Percentiles rank a stretch among this genome's conserved stretches.
Evolutionary conservation across 2,888 invertebrate genomes (phyloP).

Genomic region (Holacanthella duospinosa): DNA sequence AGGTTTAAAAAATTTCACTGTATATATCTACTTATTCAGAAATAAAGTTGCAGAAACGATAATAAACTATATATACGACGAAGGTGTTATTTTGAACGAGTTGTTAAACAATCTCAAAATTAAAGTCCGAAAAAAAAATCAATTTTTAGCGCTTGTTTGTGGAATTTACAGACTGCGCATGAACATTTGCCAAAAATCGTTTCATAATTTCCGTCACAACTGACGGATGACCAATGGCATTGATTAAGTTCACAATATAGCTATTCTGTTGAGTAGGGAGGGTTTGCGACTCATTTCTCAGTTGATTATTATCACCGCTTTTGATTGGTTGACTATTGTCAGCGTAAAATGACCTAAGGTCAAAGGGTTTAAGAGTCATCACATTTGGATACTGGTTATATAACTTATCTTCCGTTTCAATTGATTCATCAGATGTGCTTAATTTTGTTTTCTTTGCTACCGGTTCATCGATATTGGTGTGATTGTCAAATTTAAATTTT

Average conservation of each 20-base stretch:
- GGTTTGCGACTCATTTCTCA: no score
- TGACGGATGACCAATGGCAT: slow-evolving; percentile 30
- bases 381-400: background rate
- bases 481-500: background rate
- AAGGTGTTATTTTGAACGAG: no score
- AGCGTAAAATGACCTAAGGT: background rate
- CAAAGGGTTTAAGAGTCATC: background rate
- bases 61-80: no score
- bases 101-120: no score
- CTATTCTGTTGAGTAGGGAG: no score
- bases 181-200: slow-evolving; percentile 25
- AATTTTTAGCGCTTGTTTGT: no score
- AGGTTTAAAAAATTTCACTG: no score
- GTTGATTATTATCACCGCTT: background rate
- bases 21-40: no score
- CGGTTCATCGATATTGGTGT: background rate
- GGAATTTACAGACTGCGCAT: no score
- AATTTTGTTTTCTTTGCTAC: background rate
- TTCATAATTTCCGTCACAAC: slow-evolving; percentile 25
- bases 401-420: background rate
- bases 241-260: slow-evolving; percentile 24
- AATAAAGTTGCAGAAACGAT: no score
- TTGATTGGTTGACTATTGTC: background rate
- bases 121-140: no score
- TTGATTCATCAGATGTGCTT: background rate